Base-by-base conservation (phyloP, 1,140 invertebrate genomes). In the Gonioctena quinquepunctata region DNA sequence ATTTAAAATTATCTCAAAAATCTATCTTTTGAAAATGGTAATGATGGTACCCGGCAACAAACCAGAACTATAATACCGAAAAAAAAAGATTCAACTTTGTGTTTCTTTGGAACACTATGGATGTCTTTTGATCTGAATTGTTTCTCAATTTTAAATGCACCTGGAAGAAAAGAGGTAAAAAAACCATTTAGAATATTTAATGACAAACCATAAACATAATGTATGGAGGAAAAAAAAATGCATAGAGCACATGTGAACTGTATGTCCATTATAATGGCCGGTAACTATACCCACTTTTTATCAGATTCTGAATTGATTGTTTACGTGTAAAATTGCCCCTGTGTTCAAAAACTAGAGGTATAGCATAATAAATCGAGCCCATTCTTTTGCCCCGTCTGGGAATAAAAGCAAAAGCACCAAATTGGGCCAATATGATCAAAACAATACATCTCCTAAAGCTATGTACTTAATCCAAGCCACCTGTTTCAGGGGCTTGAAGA, bases 381-480 rank as follows among this genome's bases (percentile, higher is more conserved):
- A 92, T 79, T 94, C 91, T 23, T 85, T 57, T 90, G 87, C 13
- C 96, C 96, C 1, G 94, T 95, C 84, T 98, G 96, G 26, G 94
- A 89, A 98, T 90, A 77, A 95, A 97, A 0, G 96, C 92, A 85
- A 97, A 98, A 2, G 98, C 85, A 16, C 97, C 95, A 95, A 22
- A 98, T 90, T 2, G 96, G 96, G 2, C 96, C 96, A 84, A 98
- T 77, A 96, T 93, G 48, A 97, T 89, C 77, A 98, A 88, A 75
- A 97, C 60, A 98, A 83, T 25, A 97, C 89, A 85, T 97, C 96
- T 48, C 96, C 95, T 21, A 97, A 84, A 3, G 94, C 95, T 77
- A 97, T 96, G 77, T 97, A 97, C 82, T 97, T 97, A 33, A 88
- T 57, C 95, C 96, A 77, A 95, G 93, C 96, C 95, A 52, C 95